Evolutionary conservation across 2,113 vertebrate genomes (phyloP).

Genomic region (Alethe castanea): DNA sequence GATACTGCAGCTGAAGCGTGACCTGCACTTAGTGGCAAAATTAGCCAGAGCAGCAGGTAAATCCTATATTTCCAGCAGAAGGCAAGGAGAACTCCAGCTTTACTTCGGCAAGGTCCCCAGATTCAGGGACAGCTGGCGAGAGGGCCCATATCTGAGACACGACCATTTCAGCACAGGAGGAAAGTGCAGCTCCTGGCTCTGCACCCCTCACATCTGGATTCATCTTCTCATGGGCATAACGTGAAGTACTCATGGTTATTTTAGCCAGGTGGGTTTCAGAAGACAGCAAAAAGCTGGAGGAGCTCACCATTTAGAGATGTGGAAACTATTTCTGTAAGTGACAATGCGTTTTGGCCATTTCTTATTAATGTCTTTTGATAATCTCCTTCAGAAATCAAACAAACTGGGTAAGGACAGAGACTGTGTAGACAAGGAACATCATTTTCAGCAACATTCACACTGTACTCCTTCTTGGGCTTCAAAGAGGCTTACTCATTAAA

Average conservation of each 20-base stretch:
- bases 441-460: neutral
- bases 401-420: neutral
- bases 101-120: neutral
- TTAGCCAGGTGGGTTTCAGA: neutral
- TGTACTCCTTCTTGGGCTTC: neutral
- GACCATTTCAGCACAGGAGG: neutral
- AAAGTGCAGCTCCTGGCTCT: neutral
- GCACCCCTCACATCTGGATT: neutral
- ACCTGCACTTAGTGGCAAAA: neutral
- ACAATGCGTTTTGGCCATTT: neutral
- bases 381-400: neutral
- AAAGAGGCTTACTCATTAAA: neutral
- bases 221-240: neutral
- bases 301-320: neutral
- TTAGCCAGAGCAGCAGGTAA: neutral
- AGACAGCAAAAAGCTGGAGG: neutral
- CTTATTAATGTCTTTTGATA: neutral
- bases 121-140: neutral
- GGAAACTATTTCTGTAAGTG: neutral
- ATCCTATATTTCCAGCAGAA: neutral
- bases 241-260: neutral
- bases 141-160: neutral
- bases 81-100: neutral
- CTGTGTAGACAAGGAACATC: neutral
- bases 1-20: conserved; percentile 10